A percentile compares a stretch with the other conserved stretches of the same genome.
Evolutionary conservation across 92 coral and sea anemone species (phyloP).

Genomic region (Umimayanthus kanabou): DNA sequence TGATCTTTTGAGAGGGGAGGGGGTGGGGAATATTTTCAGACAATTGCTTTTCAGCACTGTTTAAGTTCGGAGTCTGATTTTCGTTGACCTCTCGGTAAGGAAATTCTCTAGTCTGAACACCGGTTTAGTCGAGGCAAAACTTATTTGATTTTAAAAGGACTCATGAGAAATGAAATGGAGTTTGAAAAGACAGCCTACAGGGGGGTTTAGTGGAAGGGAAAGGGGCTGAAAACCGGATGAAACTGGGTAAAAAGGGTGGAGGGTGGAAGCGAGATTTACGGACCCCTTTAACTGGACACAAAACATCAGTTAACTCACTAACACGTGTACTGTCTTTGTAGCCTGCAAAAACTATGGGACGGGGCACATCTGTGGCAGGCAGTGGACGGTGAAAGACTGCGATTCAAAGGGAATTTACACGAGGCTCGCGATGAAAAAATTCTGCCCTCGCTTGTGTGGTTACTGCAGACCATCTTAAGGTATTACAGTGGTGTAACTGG

Average conservation of each 20-base stretch:
- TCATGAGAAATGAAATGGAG: too few relatives aligned
- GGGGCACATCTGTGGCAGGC: background rate
- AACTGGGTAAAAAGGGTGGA: background rate
- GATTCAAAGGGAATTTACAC: background rate
- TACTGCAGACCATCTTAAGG: background rate
- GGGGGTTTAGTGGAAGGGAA: too few relatives aligned
- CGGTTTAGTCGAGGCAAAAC: too few relatives aligned
- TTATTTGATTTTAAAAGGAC: too few relatives aligned
- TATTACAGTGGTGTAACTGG: background rate
- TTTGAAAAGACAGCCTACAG: too few relatives aligned
- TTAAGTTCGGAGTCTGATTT: too few relatives aligned
- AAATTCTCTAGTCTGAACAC: too few relatives aligned
- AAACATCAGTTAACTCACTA: background rate
- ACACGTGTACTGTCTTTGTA: background rate
- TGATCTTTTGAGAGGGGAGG: too few relatives aligned
- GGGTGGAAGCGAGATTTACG: background rate
- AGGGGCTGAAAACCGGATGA: too few relatives aligned
- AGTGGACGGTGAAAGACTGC: background rate
- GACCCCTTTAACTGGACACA: background rate
- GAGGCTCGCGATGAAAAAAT: background rate
- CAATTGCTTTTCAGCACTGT: too few relatives aligned
- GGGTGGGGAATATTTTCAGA: too few relatives aligned
- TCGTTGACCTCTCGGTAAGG: too few relatives aligned
- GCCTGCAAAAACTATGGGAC: background rate
- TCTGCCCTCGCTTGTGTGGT: background rate